Conservation (phyloP, 2,797 vertebrate genomes). For the Halcyon chelicuti region DNA sequence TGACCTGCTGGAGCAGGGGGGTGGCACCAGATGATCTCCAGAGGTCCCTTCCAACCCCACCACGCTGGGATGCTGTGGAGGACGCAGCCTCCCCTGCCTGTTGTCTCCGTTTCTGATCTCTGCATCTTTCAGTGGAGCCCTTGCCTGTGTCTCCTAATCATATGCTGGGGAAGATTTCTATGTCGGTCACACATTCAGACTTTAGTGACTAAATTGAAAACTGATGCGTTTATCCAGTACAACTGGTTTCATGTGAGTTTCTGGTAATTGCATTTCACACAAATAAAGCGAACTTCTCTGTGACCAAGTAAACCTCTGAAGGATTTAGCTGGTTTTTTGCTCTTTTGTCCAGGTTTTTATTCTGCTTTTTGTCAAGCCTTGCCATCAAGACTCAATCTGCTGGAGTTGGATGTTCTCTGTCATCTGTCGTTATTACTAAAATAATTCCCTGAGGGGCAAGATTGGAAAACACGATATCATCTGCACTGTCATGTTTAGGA, state of each 20-base stretch:
- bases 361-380: neutral
- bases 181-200: neutral
- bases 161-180: conserved; percentile 5
- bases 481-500: neutral
- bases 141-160: neutral
- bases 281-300: conserved; percentile 37
- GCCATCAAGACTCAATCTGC: neutral
- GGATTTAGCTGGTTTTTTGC: neutral
- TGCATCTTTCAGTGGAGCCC: neutral
- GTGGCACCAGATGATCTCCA: neutral
- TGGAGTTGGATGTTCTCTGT: neutral
- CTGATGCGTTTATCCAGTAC: conserved; percentile 45
- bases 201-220: conserved; percentile 42
- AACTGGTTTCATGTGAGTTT: conserved; percentile 29
- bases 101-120: neutral
- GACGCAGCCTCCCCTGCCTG: neutral
- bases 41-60: neutral
- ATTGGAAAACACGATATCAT: neutral
- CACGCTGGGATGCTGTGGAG: neutral
- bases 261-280: conserved; percentile 60
- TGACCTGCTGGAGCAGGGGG: neutral
- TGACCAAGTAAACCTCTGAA: conserved; percentile 8
- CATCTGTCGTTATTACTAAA: neutral
- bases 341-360: neutral
- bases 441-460: neutral